Percentiles rank a stretch among this genome's conserved stretches.
Conservation (phyloP, 2,113 vertebrate species). For the Crocuta crocuta region DNA sequence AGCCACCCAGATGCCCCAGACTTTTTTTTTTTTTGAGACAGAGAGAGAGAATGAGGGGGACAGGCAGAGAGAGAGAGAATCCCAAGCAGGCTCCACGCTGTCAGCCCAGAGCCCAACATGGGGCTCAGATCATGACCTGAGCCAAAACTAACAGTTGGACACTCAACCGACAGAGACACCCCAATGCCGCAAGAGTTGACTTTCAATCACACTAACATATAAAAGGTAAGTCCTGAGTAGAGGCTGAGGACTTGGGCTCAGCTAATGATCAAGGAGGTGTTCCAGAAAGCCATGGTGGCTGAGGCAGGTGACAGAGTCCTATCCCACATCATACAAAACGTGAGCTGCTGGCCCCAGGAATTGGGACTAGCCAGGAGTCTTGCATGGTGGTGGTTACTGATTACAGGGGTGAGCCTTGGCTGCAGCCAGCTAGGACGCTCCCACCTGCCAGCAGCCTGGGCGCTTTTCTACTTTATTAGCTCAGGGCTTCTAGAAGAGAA, state of each 20-base stretch:
- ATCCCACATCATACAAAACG: fast-evolving
- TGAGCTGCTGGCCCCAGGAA: fast-evolving
- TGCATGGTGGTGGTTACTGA: neutral
- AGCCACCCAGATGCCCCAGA: no score
- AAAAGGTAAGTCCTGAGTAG: neutral
- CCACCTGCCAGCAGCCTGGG: neutral
- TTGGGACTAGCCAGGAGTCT: fast-evolving
- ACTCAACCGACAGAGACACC: no score
- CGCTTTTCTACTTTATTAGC: neutral
- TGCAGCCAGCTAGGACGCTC: neutral
- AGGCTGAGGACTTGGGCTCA: neutral
- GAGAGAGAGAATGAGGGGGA: no score
- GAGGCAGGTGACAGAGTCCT: neutral
- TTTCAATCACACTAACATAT: neutral
- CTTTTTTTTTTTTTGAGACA: neutral
- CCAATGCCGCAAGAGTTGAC: neutral
- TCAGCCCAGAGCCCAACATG: no score
- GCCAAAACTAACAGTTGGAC: no score
- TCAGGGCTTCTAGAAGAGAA: neutral
- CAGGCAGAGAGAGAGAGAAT: no score
- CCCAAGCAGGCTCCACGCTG: no score
- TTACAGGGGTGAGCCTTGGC: neutral
- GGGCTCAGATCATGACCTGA: no score
- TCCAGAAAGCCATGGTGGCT: neutral
- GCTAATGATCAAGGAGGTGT: fast-evolving